Evolutionary conservation across 2,113 vertebrate genomes (phyloP).

Genomic region (Rynchops niger): DNA sequence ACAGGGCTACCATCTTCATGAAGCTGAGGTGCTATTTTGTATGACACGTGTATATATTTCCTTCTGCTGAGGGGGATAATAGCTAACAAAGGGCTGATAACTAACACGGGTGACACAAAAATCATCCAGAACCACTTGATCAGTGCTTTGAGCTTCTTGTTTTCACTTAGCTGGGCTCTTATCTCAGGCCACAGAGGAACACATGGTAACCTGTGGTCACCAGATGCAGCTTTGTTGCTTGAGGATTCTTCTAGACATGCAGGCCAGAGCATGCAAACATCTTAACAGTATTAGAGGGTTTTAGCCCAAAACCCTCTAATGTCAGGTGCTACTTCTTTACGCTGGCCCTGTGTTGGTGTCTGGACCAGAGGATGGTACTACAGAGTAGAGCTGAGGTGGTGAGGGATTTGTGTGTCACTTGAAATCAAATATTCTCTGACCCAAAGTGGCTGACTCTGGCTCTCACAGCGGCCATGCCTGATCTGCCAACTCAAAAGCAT

Average conservation of each 20-base stretch:
- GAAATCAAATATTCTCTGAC: neutral
- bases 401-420: neutral
- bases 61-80: neutral
- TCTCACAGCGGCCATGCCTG: neutral
- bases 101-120: neutral
- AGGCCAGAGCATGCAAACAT: neutral
- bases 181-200: neutral
- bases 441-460: neutral
- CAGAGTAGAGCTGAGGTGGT: neutral
- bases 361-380: neutral
- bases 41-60: neutral
- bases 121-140: neutral
- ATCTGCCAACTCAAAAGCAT: neutral
- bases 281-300: neutral
- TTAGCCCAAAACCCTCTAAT: constrained; percentile 1
- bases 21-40: neutral
- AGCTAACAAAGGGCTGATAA: neutral
- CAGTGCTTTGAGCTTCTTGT: neutral
- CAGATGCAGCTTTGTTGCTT: neutral
- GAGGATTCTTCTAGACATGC: neutral
- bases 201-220: neutral
- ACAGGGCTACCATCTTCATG: neutral
- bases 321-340: constrained; percentile 2
- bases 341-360: neutral
- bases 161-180: neutral